phyloP scores from a whole-genome alignment of 1,140 invertebrate species.

The Ptiloglossa arizonensis region DNA sequence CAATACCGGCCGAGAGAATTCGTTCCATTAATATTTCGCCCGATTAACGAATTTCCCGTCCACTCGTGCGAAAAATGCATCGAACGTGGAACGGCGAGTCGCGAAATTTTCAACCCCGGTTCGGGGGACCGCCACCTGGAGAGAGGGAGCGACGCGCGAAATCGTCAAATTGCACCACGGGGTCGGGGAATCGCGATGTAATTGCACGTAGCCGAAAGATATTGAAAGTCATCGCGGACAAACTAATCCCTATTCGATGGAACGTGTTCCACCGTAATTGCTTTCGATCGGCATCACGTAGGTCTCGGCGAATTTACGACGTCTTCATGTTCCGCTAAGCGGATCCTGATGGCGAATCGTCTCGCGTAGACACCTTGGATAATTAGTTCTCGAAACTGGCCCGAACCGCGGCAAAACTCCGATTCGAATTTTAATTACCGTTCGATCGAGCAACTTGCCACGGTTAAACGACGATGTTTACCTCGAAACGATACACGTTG shows the following conservation, averaged over 20 bases:
- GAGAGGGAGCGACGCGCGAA: not conserved
- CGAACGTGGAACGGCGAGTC: not conserved
- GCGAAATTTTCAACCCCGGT: not conserved
- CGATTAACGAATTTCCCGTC: slow-evolving; percentile 28
- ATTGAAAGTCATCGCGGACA: slow-evolving; percentile 60
- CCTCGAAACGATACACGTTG: no score
- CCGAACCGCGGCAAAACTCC: not conserved
- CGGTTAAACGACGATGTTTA: not conserved
- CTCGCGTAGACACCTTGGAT: slow-evolving; percentile 10
- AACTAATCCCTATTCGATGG: slow-evolving; percentile 63
- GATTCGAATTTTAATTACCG: slow-evolving; percentile 9
- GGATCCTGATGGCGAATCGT: slow-evolving; percentile 3
- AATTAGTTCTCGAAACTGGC: slow-evolving; percentile 5
- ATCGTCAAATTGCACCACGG: not conserved
- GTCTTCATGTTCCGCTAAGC: slow-evolving; percentile 51
- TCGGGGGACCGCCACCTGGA: not conserved
- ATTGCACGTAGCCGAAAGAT: slow-evolving; percentile 42
- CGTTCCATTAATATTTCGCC: slow-evolving; percentile 44
- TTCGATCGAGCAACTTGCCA: not conserved
- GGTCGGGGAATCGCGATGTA: slow-evolving; percentile 10
- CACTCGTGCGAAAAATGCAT: slow-evolving; percentile 32
- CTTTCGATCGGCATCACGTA: slow-evolving; percentile 59
- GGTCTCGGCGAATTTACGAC: slow-evolving; percentile 55
- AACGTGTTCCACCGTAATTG: slow-evolving; percentile 56
- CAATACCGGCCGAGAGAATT: slow-evolving; percentile 22